A percentile compares a stretch with the other conserved stretches of the same genome.
Evolutionary conservation across 2,113 vertebrate genomes (phyloP).

Genomic region (Myrmecophaga tridactyla): DNA sequence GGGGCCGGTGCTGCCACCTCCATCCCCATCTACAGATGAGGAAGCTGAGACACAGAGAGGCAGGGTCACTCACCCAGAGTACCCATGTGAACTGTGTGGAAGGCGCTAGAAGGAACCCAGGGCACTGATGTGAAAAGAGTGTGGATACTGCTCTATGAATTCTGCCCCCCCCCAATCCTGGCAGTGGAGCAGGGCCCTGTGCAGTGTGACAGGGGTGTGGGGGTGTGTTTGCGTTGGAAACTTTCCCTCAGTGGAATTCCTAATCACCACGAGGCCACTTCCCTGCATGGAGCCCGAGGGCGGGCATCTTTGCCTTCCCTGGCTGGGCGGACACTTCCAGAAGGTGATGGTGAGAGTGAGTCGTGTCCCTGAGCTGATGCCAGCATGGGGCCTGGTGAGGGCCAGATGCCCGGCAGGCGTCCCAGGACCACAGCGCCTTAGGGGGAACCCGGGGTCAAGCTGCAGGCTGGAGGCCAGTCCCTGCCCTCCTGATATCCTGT

Average conservation of each 20-base stretch:
- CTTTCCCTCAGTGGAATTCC: background rate
- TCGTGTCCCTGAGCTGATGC: no score
- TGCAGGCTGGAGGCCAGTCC: background rate
- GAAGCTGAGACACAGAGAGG: background rate
- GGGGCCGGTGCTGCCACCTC: accelerated
- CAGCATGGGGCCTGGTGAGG: no score
- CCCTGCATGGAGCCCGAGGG: no score
- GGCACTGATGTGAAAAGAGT: background rate
- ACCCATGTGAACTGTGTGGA: accelerated
- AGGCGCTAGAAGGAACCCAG: background rate
- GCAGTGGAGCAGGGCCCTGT: no score
- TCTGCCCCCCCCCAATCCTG: background rate
- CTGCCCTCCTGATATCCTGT: background rate
- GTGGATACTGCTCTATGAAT: accelerated
- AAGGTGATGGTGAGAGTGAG: background rate
- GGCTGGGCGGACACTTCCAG: background rate
- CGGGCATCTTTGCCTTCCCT: accelerated
- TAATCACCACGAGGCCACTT: no score
- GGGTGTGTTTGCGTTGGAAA: background rate
- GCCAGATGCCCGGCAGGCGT: background rate
- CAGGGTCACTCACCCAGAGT: accelerated
- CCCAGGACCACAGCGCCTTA: accelerated
- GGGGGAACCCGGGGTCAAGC: background rate
- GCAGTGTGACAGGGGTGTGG: no score
- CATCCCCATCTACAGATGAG: accelerated